phyloP scores from a whole-genome alignment of 2,888 invertebrate species.

The Lasioglossum malachurum region DNA sequence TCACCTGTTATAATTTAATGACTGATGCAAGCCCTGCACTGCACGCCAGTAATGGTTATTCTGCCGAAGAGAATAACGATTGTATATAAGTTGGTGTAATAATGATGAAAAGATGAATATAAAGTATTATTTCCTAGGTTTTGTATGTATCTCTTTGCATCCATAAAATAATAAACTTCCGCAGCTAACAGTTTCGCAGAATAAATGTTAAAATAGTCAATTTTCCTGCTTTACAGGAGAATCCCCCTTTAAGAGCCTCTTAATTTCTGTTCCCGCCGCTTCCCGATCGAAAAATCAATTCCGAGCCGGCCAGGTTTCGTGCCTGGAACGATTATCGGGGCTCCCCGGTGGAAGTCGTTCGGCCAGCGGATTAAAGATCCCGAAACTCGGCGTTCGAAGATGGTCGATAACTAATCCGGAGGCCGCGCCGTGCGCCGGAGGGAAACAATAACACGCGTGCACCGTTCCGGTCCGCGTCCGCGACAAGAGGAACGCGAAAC shows the following conservation, averaged over 20 bases:
- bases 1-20: too few species aligned
- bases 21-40: too few species aligned
- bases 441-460: slow-evolving; percentile 35
- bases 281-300: neutral
- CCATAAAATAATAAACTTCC: too few species aligned
- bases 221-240: neutral
- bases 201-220: too few species aligned
- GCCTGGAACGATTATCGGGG: neutral
- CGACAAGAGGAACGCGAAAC: slow-evolving; percentile 42
- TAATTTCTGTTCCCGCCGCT: neutral
- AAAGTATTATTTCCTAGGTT: too few species aligned
- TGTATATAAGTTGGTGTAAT: too few species aligned
- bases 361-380: neutral
- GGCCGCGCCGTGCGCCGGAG: neutral
- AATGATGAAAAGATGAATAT: too few species aligned
- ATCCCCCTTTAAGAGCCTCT: neutral
- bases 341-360: neutral
- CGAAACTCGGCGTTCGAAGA: neutral
- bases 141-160: too few species aligned
- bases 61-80: too few species aligned
- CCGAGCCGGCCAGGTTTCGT: neutral
- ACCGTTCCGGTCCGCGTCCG: slow-evolving; percentile 33
- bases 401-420: neutral
- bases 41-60: too few species aligned
- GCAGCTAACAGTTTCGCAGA: too few species aligned